Evolutionary conservation across 2,888 invertebrate species (phyloP).

Genomic region (Caradrina clavipalpis): DNA sequence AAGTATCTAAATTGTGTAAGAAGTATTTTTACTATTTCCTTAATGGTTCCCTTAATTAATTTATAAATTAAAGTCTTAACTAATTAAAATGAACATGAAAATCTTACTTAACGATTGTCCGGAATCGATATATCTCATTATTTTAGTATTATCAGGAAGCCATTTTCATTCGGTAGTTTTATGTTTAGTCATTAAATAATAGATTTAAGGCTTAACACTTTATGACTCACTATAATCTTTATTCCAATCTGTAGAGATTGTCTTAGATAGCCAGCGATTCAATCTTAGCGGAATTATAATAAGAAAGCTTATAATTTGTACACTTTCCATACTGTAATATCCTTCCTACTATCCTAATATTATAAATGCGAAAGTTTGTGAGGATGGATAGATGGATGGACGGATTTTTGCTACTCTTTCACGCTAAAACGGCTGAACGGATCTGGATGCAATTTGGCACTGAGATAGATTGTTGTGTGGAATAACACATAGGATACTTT

Average conservation of each 20-base stretch:
- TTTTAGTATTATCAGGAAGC: conserved; percentile 10
- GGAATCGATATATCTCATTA: not conserved
- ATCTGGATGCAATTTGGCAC: too few relatives aligned
- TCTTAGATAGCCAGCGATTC: conserved; percentile 13
- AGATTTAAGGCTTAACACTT: not conserved
- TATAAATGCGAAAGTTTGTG: too few relatives aligned
- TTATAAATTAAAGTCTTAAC: not conserved
- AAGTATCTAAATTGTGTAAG: not conserved
- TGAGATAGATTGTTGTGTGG: too few relatives aligned
- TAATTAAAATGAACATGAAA: conserved; percentile 15
- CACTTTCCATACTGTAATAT: conserved; percentile 13
- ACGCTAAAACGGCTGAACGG: too few relatives aligned
- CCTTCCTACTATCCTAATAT: too few relatives aligned
- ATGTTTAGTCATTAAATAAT: not conserved
- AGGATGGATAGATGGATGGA: too few relatives aligned
- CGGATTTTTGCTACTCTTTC: too few relatives aligned
- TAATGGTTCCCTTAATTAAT: too few relatives aligned
- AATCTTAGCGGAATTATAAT: not conserved
- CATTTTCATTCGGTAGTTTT: conserved; percentile 19
- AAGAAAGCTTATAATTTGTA: conserved; percentile 22
- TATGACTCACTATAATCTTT: conserved; percentile 16
- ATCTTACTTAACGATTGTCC: not conserved
- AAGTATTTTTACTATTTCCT: not conserved
- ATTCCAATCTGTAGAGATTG: conserved; percentile 10
- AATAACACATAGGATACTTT: too few relatives aligned